phyloP scores from a whole-genome alignment of 2,888 invertebrate species.

The Macrostomum cliftonense region DNA sequence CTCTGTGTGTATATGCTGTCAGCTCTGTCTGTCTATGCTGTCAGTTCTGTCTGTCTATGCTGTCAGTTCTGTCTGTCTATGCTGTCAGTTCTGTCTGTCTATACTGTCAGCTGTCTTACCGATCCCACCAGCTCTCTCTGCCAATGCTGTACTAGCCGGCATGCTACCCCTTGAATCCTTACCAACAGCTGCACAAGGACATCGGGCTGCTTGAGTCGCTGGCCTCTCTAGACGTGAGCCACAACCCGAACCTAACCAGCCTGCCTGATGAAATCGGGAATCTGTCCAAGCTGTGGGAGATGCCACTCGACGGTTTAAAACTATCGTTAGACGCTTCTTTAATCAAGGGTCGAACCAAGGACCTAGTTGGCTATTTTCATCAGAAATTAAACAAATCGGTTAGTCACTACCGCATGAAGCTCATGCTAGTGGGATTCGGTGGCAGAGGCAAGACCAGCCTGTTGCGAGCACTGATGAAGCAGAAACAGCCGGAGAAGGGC shows the following conservation, averaged over 20 bases:
- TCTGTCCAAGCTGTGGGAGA: constrained; percentile 25
- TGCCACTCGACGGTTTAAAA: constrained; percentile 19
- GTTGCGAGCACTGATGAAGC: constrained; percentile 20
- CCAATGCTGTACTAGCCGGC: too few relatives aligned
- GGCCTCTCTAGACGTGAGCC: constrained; percentile 24
- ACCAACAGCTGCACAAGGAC: constrained; percentile 24
- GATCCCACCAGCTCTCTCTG: too few relatives aligned
- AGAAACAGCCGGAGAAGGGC: constrained; percentile 15
- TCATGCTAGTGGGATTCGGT: constrained; percentile 32
- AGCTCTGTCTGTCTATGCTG: too few relatives aligned
- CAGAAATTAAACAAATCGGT: constrained; percentile 29
- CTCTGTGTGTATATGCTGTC: too few relatives aligned
- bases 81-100: too few relatives aligned
- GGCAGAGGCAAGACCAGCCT: constrained; percentile 28
- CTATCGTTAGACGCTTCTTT: constrained; percentile 17
- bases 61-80: too few relatives aligned
- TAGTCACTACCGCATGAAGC: constrained; percentile 27
- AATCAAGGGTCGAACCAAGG: constrained; percentile 20
- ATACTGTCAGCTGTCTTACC: too few relatives aligned
- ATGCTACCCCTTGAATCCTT: not conserved
- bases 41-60: too few relatives aligned
- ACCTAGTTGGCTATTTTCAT: constrained; percentile 25
- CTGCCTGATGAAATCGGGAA: constrained; percentile 30
- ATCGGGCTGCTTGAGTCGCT: constrained; percentile 24
- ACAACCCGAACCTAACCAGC: constrained; percentile 21